These are phyloP conservation scores for Typhlichthys eigenmanni DNA, from an alignment of 2,797 vertebrate genomes.

Conservation along the genomic window DNA sequence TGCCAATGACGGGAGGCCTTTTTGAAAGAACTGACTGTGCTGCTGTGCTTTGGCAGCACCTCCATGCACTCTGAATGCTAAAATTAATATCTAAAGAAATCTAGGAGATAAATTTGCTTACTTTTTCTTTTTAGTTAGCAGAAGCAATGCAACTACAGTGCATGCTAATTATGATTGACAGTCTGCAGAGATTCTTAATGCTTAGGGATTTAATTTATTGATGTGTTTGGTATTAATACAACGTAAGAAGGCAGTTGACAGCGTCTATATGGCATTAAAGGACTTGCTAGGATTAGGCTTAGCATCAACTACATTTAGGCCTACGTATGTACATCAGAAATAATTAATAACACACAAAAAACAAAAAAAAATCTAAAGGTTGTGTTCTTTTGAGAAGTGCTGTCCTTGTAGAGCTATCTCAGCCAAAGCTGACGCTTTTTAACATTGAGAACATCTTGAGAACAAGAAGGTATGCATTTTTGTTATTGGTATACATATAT, in stretches of 20 bases:
- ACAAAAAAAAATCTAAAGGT: neutral
- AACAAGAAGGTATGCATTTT: neutral
- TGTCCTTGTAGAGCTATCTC: neutral
- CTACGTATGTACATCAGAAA: neutral
- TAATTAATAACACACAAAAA: conserved; percentile 20
- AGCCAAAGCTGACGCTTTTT: too few relatives aligned
- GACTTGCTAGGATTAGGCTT: conserved; percentile 20
- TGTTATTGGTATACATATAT: neutral
- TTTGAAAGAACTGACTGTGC: conserved; percentile 21
- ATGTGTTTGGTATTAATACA: conserved; percentile 13
- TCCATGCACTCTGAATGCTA: conserved; percentile 9
- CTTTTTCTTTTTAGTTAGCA: conserved; percentile 52
- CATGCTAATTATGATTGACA: conserved; percentile 57
- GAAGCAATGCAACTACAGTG: conserved; percentile 23
- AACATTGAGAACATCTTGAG: neutral
- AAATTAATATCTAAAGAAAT: conserved; percentile 49
- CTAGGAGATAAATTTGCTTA: conserved; percentile 46
- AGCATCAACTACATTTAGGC: conserved; percentile 24
- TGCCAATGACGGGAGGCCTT: conserved; percentile 32
- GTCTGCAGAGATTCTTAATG: conserved; percentile 32
- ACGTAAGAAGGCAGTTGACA: conserved; percentile 4
- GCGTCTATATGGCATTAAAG: conserved; percentile 12
- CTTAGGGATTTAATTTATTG: conserved; percentile 3
- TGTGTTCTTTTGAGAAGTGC: conserved; percentile 3
- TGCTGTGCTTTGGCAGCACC: too few relatives aligned